These are phyloP conservation scores for Drosophila nr. perissopoda DNA, from an alignment of 2,888 invertebrate genomes.

Conservation along the genomic window DNA sequence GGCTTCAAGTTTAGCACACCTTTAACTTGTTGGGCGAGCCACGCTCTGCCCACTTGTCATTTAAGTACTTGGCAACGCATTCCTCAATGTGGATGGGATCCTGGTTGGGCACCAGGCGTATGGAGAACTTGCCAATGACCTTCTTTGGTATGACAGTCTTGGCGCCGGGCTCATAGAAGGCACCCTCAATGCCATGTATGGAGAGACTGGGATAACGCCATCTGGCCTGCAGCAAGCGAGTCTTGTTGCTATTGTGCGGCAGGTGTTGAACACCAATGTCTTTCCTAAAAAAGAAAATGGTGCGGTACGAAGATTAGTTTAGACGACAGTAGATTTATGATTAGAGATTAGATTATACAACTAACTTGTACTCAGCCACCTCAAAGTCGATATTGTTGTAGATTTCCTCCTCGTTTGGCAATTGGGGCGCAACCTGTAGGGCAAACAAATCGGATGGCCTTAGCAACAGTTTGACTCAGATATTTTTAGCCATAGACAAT, in stretches of 20 bases:
- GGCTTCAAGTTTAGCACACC: slow-evolving; percentile 55
- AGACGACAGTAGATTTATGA: slow-evolving; percentile 48
- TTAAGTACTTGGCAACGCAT: slow-evolving; percentile 91
- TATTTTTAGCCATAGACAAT: too few relatives aligned
- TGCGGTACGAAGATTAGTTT: slow-evolving; percentile 10
- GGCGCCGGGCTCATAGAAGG: slow-evolving; percentile 95
- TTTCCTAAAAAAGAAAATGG: slow-evolving; percentile 68
- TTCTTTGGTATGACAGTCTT: slow-evolving; percentile 98
- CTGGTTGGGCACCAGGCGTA: slow-evolving; percentile 98
- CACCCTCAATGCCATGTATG: slow-evolving; percentile 96
- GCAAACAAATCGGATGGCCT: background rate
- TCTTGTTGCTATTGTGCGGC: slow-evolving; percentile 92
- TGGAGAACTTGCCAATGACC: slow-evolving; percentile 98
- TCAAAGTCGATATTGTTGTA: slow-evolving; percentile 95
- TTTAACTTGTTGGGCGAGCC: slow-evolving; percentile 95
- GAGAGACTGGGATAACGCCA: slow-evolving; percentile 98
- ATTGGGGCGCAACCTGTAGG: slow-evolving; percentile 87
- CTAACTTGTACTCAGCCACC: slow-evolving; percentile 90
- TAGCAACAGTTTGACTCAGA: slow-evolving; percentile 23
- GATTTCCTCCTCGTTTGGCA: slow-evolving; percentile 89
- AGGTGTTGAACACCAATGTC: slow-evolving; percentile 90
- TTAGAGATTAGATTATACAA: slow-evolving; percentile 48
- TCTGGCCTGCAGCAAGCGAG: slow-evolving; percentile 94
- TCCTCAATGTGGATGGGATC: slow-evolving; percentile 92
- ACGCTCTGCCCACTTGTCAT: slow-evolving; percentile 91